Evolutionary conservation across 2,113 vertebrate species (phyloP).

Genomic region (Neogobius melanostomus): DNA sequence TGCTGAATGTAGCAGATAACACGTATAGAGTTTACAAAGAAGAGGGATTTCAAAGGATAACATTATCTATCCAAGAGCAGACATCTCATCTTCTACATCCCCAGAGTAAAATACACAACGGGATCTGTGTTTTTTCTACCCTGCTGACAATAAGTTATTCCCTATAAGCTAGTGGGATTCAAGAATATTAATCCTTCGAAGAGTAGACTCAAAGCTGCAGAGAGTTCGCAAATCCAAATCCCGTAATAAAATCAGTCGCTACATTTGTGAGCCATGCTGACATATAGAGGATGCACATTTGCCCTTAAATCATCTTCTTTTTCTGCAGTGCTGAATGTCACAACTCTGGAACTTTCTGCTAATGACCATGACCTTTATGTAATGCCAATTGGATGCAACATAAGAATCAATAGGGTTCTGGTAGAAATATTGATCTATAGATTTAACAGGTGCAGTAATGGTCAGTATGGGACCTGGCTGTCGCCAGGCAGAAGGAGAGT

Average conservation of each 20-base stretch:
- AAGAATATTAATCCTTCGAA: constrained; percentile 57
- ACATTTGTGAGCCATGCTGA: constrained; percentile 49
- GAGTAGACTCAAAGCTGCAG: constrained; percentile 45
- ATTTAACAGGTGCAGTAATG: constrained; percentile 36
- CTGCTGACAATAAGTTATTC: constrained; percentile 57
- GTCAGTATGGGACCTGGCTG: constrained; percentile 21
- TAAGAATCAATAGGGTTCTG: constrained; percentile 46
- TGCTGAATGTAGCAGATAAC: constrained; percentile 39
- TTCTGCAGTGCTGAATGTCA: constrained; percentile 47
- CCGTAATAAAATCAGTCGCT: constrained; percentile 58
- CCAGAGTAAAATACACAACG: constrained; percentile 42
- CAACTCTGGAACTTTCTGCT: constrained; percentile 47
- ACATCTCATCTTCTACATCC: constrained; percentile 42
- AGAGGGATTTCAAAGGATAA: constrained; percentile 51
- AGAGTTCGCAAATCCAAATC: constrained; percentile 52
- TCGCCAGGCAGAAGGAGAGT: constrained; percentile 16
- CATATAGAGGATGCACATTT: constrained; percentile 59
- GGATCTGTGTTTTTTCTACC: constrained; percentile 25
- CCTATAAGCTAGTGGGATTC: constrained; percentile 54
- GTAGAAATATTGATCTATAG: constrained; percentile 37
- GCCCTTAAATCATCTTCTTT: constrained; percentile 56
- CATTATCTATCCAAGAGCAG: constrained; percentile 55
- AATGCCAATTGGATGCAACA: constrained; percentile 36
- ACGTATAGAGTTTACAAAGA: constrained; percentile 45
- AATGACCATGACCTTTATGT: constrained; percentile 62